A percentile compares a stretch with the other conserved stretches of the same genome.
Conservation (phyloP, 2,888 invertebrate species). For the Idaea aversata region DNA sequence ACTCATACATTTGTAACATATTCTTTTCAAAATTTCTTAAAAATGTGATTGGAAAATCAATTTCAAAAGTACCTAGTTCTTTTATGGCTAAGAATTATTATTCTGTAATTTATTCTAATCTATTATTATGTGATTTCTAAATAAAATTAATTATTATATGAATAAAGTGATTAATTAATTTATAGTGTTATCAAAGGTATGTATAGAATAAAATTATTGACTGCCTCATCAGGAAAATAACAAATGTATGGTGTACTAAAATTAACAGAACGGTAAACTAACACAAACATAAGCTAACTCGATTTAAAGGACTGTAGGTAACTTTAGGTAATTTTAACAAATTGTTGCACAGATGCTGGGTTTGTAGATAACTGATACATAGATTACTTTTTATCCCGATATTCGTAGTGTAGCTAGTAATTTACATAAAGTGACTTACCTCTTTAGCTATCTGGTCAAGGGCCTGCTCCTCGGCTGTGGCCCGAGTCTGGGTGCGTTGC, state of each 20-base stretch:
- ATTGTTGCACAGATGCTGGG: no score
- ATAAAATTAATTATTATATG: no score
- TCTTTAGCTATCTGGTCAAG: constrained; percentile 98
- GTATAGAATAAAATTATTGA: not conserved
- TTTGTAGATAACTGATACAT: no score
- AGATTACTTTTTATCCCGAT: no score
- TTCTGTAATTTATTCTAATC: no score
- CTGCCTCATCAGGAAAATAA: not conserved
- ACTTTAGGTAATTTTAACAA: no score
- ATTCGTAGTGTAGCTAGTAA: not conserved
- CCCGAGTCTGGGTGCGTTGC: constrained; percentile 89
- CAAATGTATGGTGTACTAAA: not conserved
- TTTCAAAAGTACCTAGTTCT: no score
- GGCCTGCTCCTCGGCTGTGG: constrained; percentile 98
- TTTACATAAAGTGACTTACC: constrained; percentile 75
- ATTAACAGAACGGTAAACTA: not conserved
- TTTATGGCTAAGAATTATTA: no score
- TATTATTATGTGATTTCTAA: no score
- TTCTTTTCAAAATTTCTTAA: not conserved
- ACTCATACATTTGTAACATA: not conserved
- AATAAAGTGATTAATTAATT: not conserved
- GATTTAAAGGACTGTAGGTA: no score
- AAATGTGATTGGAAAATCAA: not conserved
- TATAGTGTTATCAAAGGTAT: not conserved
- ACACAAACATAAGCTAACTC: no score